These are phyloP conservation scores for Diprion similis DNA, from an alignment of 1,140 invertebrate genomes.

Conservation along the genomic window DNA sequence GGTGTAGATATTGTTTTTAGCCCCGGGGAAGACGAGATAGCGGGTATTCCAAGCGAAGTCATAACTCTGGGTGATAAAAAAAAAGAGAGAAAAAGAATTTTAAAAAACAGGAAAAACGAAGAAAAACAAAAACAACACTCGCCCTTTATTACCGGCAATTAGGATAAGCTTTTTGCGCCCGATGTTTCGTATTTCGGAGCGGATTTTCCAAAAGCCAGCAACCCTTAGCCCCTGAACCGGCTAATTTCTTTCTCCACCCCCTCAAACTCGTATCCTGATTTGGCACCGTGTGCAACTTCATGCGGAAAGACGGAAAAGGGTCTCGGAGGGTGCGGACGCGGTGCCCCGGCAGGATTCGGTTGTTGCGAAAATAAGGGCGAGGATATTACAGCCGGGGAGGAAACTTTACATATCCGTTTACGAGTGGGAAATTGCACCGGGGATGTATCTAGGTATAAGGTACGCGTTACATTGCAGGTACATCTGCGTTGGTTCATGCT, in stretches of 20 bases:
- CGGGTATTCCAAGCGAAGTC: background rate
- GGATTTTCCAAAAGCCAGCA: constrained; percentile 16
- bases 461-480: no score
- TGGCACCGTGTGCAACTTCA: no score
- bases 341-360: no score
- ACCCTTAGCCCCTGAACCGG: constrained; percentile 9
- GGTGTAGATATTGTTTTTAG: constrained; percentile 22
- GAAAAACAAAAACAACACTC: constrained; percentile 36
- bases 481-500: no score
- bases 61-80: constrained; percentile 11
- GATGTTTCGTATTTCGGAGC: background rate
- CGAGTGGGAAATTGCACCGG: no score
- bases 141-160: constrained; percentile 45
- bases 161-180: constrained; percentile 36
- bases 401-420: no score
- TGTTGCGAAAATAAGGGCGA: no score
- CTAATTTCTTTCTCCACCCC: constrained; percentile 3
- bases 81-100: constrained; percentile 7
- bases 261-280: no score
- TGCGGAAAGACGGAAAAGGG: no score
- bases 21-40: constrained; percentile 7
- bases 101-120: constrained; percentile 8
- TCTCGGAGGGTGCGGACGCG: no score
- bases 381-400: no score
- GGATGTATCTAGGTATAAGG: no score